Base-by-base conservation (phyloP, 2,888 invertebrate species). In the Acanthosepion pharaonis region DNA sequence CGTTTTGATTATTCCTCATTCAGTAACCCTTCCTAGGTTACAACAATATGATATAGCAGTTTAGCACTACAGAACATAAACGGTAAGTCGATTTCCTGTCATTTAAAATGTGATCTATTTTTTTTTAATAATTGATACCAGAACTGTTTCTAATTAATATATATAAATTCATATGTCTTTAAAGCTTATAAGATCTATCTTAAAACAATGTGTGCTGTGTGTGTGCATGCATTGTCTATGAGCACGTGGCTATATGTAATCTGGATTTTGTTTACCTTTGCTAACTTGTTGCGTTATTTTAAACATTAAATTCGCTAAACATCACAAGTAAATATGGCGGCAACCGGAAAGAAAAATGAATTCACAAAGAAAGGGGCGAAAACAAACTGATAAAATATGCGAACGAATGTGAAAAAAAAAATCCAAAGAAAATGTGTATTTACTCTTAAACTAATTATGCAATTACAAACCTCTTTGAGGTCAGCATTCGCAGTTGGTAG, bases 381-480 rank as follows among this genome's bases (percentile, higher is more conserved):
- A 78, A 18, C 78, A 78, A n/a, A 18, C n/a, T 78, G n/a, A 78
- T 78, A 59, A 59, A 59, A 59, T 59, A 59, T 59, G 59, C 59
- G 78, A 78, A 78, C n/a, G n/a, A 78, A n/a, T n/a, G 78, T 78
- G 78, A 78, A 78, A 78, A 78, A 78, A n/a, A 5, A 33, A 78
- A n/a, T n/a, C n/a, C 20, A n/a, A 78, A 78, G n/a, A 33, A 78
- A 78, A 78, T 5, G n/a, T 78, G 78, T 28, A 25, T 78, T 78
- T 78, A 78, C 15, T 78, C n/a, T 78, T n/a, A 78, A 78, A 78
- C 78, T 78, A 78, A 78, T 78, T 78, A 78, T 78, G 78, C 78
- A 78, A 78, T 78, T 78, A 78, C 15, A 78, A n/a, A n/a, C n/a
- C n/a, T n/a, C 78, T 78, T 78, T 78, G 78, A n/a, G 78, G 78